These are phyloP conservation scores for Cartodere bifasciata DNA, from an alignment of 2,888 invertebrate species.

Conservation along the genomic window DNA sequence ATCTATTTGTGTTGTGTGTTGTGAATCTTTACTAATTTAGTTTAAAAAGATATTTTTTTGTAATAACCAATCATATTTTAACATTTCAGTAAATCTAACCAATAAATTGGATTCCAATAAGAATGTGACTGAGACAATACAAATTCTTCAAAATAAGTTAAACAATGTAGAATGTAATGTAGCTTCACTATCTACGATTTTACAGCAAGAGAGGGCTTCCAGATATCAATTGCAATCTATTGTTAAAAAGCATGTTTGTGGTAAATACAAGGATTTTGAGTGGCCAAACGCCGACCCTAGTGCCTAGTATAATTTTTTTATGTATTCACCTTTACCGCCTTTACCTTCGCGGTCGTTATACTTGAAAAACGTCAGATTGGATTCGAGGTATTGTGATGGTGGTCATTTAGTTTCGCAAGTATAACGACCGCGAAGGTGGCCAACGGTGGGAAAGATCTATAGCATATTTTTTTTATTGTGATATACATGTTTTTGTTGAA, in stretches of 20 bases:
- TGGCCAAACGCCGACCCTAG: constrained; percentile 30
- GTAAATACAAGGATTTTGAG: constrained; percentile 28
- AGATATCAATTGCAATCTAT: constrained; percentile 28
- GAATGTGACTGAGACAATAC: constrained; percentile 19
- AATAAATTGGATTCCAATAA: constrained; percentile 24
- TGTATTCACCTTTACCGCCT: too few relatives aligned
- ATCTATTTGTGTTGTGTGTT: constrained; percentile 2
- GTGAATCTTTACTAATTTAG: not conserved
- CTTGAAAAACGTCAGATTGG: too few relatives aligned
- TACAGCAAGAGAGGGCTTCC: constrained; percentile 31
- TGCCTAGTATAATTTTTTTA: too few relatives aligned
- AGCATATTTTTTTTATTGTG: too few relatives aligned
- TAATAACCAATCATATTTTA: too few relatives aligned
- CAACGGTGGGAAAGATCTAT: too few relatives aligned
- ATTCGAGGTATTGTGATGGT: too few relatives aligned
- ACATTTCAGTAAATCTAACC: constrained; percentile 24
- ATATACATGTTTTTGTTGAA: too few relatives aligned
- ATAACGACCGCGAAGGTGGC: too few relatives aligned
- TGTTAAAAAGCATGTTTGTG: constrained; percentile 23
- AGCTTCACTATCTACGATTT: constrained; percentile 26
- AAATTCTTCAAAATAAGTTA: constrained; percentile 23
- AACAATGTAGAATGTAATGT: constrained; percentile 31
- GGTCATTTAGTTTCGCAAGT: too few relatives aligned
- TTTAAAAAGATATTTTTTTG: too few relatives aligned
- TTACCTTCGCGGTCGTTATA: too few relatives aligned